Base-by-base conservation (phyloP, 1,140 invertebrate species). In the Aphaenogaster ashmeadi region DNA sequence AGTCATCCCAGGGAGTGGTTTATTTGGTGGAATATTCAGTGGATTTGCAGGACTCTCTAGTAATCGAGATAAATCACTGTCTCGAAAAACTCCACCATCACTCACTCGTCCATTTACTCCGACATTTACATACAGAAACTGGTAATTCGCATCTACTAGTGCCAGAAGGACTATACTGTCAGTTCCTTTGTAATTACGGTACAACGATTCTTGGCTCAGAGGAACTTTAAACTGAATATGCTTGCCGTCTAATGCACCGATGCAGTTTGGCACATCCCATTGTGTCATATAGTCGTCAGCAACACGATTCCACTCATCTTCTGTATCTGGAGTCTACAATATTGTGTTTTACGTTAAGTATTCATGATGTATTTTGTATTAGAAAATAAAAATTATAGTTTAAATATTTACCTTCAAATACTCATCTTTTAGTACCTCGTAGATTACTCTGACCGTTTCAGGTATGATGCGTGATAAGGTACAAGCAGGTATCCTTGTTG, bases 301-400 rank as follows among this genome's bases (percentile, higher is more conserved):
- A 66, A 66, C 7, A 66, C n/a, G 36, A 66, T 41, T 66, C 64
- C 64, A 66, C 9, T 66, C 64, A n/a, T 66, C 18, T 41, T 66
- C 36, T 1, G 27, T 66, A 66, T 41, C 36, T 66, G 18, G 18
- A 41, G 3, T 66, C 18, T 66, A 41, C 2, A 66, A 41, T 66
- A 41, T 66, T 27, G 13, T 66, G 18, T 66, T 66, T 66, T 66
- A 66, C 3, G 3, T 62, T 36, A 62, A 66, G 7, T 66, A 66
- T 66, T 66, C 18, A 27, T 27, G 27, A 27, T 27, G 27, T 27
- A 67, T 41, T 67, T 67, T n/a, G 0, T 41, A 67, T 8, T 41
- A 67, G 2, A 15, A 67, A 67, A 67, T 67, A 67, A 67, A 67
- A 67, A 67, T 67, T 67, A 67, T n/a, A 21, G 18, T 64, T 67